Conservation (phyloP, 2,888 invertebrate genomes). For the Hirtodrosophila cameraria region DNA sequence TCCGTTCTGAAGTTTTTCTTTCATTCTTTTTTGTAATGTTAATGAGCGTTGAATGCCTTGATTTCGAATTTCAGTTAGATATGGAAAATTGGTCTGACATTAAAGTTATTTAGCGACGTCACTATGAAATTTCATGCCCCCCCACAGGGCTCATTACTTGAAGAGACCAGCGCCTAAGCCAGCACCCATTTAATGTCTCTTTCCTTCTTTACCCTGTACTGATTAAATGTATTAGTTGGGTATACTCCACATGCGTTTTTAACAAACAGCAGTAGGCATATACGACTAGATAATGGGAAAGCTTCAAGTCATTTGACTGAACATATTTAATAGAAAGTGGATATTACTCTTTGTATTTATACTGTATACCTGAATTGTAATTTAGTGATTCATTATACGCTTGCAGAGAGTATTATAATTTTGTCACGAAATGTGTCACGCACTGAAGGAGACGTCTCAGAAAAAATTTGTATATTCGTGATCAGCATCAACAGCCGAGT, state of each 20-base stretch:
- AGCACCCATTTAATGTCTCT: background rate
- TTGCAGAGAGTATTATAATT: too few species aligned
- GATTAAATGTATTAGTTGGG: background rate
- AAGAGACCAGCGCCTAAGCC: background rate
- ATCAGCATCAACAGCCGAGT: too few species aligned
- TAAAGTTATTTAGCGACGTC: slow-evolving; percentile 16
- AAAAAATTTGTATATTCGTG: too few species aligned
- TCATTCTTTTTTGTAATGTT: slow-evolving; percentile 41
- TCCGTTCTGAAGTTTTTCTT: slow-evolving; percentile 1
- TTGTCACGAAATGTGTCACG: too few species aligned
- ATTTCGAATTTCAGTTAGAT: slow-evolving; percentile 40
- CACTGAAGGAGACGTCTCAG: too few species aligned
- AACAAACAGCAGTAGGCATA: too few species aligned
- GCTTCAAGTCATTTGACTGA: too few species aligned
- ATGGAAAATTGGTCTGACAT: slow-evolving; percentile 14
- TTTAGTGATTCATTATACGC: too few species aligned
- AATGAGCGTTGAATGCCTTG: slow-evolving; percentile 48
- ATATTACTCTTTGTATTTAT: too few species aligned
- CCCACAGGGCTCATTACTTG: background rate
- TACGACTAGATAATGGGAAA: too few species aligned
- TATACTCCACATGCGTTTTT: background rate
- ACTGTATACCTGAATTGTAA: too few species aligned
- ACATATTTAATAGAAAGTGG: too few species aligned
- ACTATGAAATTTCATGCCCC: slow-evolving; percentile 3
- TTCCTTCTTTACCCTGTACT: background rate